Conservation (phyloP, 2,113 vertebrate species). For the Euleptes europaea region DNA sequence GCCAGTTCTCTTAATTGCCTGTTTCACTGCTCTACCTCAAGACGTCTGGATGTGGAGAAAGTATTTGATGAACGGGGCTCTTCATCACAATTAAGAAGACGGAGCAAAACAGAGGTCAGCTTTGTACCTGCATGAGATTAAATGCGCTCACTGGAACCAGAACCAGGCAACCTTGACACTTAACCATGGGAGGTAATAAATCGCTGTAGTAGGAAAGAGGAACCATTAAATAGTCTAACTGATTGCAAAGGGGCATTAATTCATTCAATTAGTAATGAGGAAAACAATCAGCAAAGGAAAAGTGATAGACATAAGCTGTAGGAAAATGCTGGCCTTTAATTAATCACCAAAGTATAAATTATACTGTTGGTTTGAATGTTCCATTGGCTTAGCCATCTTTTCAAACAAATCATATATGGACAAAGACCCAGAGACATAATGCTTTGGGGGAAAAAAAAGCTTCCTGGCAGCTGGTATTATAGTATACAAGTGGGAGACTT, state of each 20-base stretch:
- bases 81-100: slow-evolving; percentile 32
- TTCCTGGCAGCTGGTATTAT: neutral
- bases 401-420: neutral
- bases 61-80: slow-evolving; percentile 1
- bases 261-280: slow-evolving; percentile 28
- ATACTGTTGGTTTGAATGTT: slow-evolving; percentile 20
- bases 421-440: neutral
- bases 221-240: slow-evolving; percentile 26
- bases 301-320: slow-evolving; percentile 11
- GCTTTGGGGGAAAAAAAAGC: neutral
- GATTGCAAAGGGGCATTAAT: slow-evolving; percentile 33
- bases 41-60: slow-evolving; percentile 3
- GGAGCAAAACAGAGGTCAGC: slow-evolving; percentile 14
- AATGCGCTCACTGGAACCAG: slow-evolving; percentile 25
- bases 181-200: slow-evolving; percentile 27
- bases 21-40: slow-evolving; percentile 5
- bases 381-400: neutral
- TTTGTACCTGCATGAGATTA: slow-evolving; percentile 30
- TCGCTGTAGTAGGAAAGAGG: slow-evolving; percentile 7
- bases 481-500: neutral
- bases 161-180: slow-evolving; percentile 18
- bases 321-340: slow-evolving; percentile 42
- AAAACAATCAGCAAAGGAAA: slow-evolving; percentile 41
- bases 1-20: slow-evolving; percentile 21
- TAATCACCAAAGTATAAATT: slow-evolving; percentile 37